These are phyloP conservation scores for Harmothoe impar DNA, from an alignment of 2,888 invertebrate species.

Conservation along the genomic window DNA sequence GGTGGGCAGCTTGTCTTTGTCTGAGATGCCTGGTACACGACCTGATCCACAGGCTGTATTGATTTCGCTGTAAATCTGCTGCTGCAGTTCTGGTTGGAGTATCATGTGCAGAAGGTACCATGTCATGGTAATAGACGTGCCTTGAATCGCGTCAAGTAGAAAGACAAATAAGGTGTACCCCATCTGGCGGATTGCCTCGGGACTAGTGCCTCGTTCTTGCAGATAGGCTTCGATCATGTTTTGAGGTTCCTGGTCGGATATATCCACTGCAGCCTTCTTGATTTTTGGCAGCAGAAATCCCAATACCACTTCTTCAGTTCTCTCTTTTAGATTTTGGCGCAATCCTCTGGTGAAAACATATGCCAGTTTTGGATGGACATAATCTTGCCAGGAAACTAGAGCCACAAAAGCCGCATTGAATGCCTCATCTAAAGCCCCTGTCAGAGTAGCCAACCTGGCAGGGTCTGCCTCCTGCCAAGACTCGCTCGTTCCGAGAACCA, in stretches of 20 bases:
- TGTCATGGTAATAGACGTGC: neutral
- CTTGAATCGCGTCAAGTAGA: slow-evolving; percentile 7
- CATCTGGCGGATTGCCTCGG: neutral
- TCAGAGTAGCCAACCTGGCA: neutral
- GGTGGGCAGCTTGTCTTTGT: neutral
- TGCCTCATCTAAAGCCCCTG: neutral
- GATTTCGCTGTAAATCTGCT: neutral
- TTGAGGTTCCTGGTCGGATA: neutral
- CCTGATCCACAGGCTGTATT: neutral
- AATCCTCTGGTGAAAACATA: neutral
- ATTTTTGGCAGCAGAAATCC: neutral
- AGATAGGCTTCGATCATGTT: neutral
- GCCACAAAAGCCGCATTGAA: neutral
- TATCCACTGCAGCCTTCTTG: neutral
- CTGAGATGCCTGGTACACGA: neutral
- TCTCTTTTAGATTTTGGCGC: neutral
- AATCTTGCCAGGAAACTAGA: neutral
- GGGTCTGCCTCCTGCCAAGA: neutral
- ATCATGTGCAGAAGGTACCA: neutral
- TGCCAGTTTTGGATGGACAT: neutral
- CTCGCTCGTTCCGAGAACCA: neutral
- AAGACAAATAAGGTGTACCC: neutral
- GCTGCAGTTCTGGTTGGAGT: neutral
- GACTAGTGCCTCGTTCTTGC: neutral
- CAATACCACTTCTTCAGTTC: neutral